phyloP scores from a whole-genome alignment of 2,113 vertebrate species.

The Oryzias celebensis region DNA sequence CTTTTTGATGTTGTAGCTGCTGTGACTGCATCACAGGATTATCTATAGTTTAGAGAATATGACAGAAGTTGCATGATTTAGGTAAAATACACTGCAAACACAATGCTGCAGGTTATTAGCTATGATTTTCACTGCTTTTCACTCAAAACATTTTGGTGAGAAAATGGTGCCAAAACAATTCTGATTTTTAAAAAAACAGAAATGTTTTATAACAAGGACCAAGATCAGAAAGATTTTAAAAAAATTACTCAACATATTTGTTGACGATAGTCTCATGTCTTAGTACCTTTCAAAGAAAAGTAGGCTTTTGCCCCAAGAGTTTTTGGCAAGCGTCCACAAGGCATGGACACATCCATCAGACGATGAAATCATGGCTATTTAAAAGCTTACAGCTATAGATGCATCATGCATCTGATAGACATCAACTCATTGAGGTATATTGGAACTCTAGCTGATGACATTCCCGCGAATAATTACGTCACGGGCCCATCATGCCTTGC shows the following conservation, averaged over 20 bases:
- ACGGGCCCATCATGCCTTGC: too few relatives aligned
- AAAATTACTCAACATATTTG: slow-evolving; percentile 2
- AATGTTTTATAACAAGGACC: not conserved
- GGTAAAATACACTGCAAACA: not conserved
- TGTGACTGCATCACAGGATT: not conserved
- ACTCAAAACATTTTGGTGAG: not conserved
- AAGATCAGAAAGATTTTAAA: slow-evolving; percentile 21
- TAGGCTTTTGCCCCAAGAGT: too few relatives aligned
- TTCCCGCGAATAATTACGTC: too few relatives aligned
- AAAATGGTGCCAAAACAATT: not conserved
- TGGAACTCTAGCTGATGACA: too few relatives aligned
- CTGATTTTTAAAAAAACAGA: not conserved
- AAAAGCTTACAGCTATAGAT: too few relatives aligned
- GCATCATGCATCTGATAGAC: too few relatives aligned
- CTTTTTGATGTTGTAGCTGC: not conserved
- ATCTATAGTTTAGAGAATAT: too few relatives aligned
- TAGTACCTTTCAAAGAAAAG: not conserved
- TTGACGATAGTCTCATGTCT: slow-evolving; percentile 4
- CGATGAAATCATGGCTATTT: too few relatives aligned
- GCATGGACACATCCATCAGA: too few relatives aligned
- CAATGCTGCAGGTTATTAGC: not conserved
- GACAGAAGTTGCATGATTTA: not conserved
- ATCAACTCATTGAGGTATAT: too few relatives aligned
- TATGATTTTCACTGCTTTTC: not conserved
- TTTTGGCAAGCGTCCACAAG: too few relatives aligned